Percentiles rank a stretch among this genome's conserved stretches.
phyloP scores from a whole-genome alignment of 2,797 vertebrate genomes.

The Rhinichthys osculus region DNA sequence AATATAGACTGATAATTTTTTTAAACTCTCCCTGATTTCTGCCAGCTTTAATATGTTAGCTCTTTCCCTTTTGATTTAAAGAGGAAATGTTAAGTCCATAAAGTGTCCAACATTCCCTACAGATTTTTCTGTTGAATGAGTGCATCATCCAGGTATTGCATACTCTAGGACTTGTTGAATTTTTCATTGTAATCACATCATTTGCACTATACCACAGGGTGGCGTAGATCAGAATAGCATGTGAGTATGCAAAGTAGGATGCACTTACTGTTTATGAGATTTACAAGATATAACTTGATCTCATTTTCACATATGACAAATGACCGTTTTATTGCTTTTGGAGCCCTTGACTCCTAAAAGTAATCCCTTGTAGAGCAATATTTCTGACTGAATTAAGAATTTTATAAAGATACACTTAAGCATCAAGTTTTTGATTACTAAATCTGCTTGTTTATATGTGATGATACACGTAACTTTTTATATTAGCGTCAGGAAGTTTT shows the following conservation, averaged over 20 bases:
- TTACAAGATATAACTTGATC: slow-evolving; percentile 4
- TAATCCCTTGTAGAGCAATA: no score
- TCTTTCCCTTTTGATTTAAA: background rate
- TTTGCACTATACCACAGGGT: background rate
- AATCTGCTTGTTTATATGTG: slow-evolving; percentile 9
- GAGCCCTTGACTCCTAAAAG: no score
- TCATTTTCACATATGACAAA: slow-evolving; percentile 9
- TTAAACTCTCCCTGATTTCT: background rate
- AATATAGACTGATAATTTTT: no score
- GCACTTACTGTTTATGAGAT: slow-evolving; percentile 39
- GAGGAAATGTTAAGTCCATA: background rate
- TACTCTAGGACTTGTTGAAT: background rate
- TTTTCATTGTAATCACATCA: background rate
- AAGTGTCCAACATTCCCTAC: background rate
- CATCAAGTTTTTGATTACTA: slow-evolving; percentile 58
- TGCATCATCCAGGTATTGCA: background rate
- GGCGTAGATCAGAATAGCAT: background rate
- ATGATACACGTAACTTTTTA: slow-evolving; percentile 34
- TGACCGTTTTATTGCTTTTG: slow-evolving; percentile 27
- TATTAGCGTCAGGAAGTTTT: slow-evolving; percentile 56
- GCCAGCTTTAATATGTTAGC: background rate
- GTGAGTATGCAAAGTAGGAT: background rate
- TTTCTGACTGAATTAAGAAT: no score
- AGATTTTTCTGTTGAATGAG: no score
- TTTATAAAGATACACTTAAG: no score